phyloP scores from a whole-genome alignment of 2,797 vertebrate species.

The Danio tinwini region DNA sequence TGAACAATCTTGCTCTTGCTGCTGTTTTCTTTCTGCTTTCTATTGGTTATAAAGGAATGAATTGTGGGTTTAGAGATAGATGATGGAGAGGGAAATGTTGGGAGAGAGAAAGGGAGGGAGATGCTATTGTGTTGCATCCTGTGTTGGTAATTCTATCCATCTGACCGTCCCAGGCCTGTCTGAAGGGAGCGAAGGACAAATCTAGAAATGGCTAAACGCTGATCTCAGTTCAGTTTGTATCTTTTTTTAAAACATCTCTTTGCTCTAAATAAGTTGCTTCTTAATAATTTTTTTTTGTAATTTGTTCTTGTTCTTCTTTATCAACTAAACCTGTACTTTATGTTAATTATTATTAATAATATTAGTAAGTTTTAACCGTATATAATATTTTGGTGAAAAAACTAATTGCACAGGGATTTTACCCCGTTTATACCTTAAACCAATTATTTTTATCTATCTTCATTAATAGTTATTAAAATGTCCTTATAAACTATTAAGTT shows the following conservation, averaged over 20 bases:
- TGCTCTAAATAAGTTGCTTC: background rate
- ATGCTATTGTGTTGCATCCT: constrained; percentile 65
- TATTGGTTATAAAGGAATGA: constrained; percentile 13
- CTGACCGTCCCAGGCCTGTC: constrained; percentile 39
- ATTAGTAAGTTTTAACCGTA: background rate
- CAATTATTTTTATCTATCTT: background rate
- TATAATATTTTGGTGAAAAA: background rate
- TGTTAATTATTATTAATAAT: too few relatives aligned
- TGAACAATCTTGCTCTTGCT: background rate
- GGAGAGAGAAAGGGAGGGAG: constrained; percentile 41
- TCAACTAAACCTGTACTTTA: too few relatives aligned
- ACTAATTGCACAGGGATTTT: background rate
- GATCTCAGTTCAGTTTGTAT: constrained; percentile 4
- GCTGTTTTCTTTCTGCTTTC: constrained; percentile 2
- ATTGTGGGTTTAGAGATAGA: constrained; percentile 15
- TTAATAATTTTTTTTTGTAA: background rate
- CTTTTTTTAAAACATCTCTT: background rate
- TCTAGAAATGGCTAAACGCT: constrained; percentile 16
- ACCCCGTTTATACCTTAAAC: background rate
- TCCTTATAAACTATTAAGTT: too few relatives aligned
- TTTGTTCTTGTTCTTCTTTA: background rate
- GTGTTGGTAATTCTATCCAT: constrained; percentile 61
- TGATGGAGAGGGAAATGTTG: constrained; percentile 16
- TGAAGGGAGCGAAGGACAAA: constrained; percentile 31
- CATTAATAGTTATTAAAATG: background rate